Evolutionary conservation across 2,113 vertebrate genomes (phyloP).

Genomic region (Cochlearius cochlearius): DNA sequence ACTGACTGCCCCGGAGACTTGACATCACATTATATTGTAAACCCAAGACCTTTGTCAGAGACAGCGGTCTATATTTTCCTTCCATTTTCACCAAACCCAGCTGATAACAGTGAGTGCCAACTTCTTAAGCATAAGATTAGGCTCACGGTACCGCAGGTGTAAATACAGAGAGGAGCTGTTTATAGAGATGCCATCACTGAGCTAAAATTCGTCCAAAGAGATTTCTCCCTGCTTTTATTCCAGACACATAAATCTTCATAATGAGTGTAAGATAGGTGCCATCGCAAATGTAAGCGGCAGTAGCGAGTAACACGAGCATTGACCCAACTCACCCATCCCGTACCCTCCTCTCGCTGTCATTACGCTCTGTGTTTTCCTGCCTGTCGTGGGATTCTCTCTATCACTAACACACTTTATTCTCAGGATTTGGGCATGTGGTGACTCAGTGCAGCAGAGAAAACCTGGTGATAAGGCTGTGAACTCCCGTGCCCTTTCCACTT

Average conservation of each 20-base stretch:
- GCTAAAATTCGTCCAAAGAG: neutral
- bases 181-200: neutral
- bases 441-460: constrained; percentile 28
- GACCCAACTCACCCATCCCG: constrained; percentile 3
- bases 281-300: neutral
- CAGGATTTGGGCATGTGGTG: constrained; percentile 8
- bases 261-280: neutral
- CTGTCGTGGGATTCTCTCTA: neutral
- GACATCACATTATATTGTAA: neutral
- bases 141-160: neutral
- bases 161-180: neutral
- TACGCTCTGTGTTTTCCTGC: neutral
- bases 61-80: neutral
- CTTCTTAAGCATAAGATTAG: neutral
- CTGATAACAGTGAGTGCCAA: neutral
- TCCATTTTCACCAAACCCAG: neutral
- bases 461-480: constrained; percentile 38
- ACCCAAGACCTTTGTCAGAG: neutral
- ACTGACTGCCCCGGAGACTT: neutral
- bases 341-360: neutral
- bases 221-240: neutral
- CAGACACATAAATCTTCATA: constrained; percentile 10
- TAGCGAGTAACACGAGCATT: neutral
- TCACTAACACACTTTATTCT: constrained; percentile 26
- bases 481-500: constrained; percentile 43